These are phyloP conservation scores for Drosophila pseudotalamancana DNA, from an alignment of 2,888 invertebrate species.

Conservation along the genomic window DNA sequence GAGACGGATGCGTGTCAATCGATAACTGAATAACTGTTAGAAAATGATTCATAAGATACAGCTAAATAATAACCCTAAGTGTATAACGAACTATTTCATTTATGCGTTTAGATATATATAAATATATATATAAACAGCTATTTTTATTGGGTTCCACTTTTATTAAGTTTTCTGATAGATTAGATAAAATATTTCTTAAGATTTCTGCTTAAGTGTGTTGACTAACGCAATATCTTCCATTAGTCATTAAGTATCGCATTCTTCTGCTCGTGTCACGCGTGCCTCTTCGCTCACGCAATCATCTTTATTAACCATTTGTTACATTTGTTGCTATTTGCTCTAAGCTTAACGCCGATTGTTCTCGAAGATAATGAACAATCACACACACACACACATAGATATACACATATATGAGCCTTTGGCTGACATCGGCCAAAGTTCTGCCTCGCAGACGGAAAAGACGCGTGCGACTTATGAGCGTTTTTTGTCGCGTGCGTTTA, in stretches of 20 bases:
- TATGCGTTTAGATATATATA: not conserved
- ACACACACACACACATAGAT: not conserved
- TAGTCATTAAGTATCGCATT: not conserved
- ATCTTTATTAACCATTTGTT: conserved; percentile 43
- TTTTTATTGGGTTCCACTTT: not conserved
- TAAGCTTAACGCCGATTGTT: conserved; percentile 47
- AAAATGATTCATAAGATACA: too few relatives aligned
- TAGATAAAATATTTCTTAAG: not conserved
- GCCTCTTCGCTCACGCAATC: not conserved
- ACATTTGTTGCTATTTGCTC: conserved; percentile 56
- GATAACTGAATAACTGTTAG: not conserved
- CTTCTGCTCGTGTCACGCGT: conserved; percentile 18
- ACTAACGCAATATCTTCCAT: not conserved
- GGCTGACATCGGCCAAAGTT: conserved; percentile 2
- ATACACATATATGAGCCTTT: not conserved
- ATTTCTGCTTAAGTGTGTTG: not conserved
- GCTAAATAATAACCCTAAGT: too few relatives aligned
- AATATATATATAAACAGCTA: not conserved
- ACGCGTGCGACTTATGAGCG: conserved; percentile 37
- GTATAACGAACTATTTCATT: too few relatives aligned
- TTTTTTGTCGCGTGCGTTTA: conserved; percentile 62
- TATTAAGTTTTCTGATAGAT: not conserved
- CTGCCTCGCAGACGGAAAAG: conserved; percentile 26
- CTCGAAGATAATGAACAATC: conserved; percentile 24
- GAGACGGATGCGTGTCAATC: conserved; percentile 2